These are phyloP conservation scores for Nibea coibor DNA, from an alignment of 2,113 vertebrate species.

Conservation along the genomic window DNA sequence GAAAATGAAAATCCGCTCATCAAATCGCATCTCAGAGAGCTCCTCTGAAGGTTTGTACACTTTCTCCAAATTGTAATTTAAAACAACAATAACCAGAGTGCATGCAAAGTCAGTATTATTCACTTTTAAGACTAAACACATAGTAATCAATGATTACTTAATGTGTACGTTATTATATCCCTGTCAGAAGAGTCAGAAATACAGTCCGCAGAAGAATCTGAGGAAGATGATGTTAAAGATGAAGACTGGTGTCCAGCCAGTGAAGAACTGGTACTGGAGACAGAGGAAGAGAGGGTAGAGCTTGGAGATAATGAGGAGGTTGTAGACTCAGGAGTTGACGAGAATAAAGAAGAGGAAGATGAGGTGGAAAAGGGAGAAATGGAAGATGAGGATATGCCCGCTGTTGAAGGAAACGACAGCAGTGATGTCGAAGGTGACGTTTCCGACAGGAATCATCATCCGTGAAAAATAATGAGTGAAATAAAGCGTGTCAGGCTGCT, in stretches of 20 bases:
- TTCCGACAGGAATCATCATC: background rate
- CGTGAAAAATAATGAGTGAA: background rate
- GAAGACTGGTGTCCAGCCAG: background rate
- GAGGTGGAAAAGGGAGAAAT: background rate
- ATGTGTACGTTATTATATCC: background rate
- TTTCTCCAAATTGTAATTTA: background rate
- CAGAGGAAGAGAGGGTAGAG: background rate
- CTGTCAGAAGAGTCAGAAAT: background rate
- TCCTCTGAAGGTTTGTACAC: conserved; percentile 28
- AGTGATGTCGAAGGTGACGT: background rate
- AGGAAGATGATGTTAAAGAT: conserved; percentile 9
- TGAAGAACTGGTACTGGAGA: background rate
- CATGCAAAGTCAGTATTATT: background rate
- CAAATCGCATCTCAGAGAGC: background rate
- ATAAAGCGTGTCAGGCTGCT: background rate
- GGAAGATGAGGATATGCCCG: background rate
- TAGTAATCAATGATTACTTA: background rate
- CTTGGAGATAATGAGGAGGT: background rate
- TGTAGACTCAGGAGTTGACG: background rate
- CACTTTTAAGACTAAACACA: background rate
- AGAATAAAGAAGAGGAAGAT: background rate
- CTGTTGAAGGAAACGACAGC: fast-evolving
- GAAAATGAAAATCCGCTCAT: background rate
- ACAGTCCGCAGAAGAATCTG: background rate
- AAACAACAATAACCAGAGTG: background rate